These are phyloP conservation scores for Procavia capensis DNA, from an alignment of 2,113 vertebrate genomes.

Conservation along the genomic window DNA sequence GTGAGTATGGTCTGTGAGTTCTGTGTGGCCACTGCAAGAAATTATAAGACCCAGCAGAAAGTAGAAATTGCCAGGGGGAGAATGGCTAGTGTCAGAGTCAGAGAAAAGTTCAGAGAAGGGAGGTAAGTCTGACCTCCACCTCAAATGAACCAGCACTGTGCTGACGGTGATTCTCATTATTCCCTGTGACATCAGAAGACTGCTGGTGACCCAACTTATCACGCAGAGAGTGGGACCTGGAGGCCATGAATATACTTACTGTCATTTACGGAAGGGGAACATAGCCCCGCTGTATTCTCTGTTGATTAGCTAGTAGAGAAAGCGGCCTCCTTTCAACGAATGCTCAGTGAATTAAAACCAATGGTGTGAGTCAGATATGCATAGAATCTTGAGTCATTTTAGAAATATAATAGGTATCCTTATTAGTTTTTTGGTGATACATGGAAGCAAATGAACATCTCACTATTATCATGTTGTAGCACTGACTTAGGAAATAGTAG, in stretches of 20 bases:
- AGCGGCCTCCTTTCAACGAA: neutral
- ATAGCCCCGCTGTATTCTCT: neutral
- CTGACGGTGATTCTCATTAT: neutral
- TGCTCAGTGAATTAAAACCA: neutral
- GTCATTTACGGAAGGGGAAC: neutral
- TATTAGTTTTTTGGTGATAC: neutral
- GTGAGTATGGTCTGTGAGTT: neutral
- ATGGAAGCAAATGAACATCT: neutral
- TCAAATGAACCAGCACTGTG: neutral
- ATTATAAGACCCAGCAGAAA: neutral
- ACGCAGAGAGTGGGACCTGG: neutral
- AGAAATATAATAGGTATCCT: neutral
- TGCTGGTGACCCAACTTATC: neutral
- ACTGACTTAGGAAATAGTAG: neutral
- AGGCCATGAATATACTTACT: neutral
- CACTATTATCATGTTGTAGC: neutral
- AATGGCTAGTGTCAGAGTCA: neutral
- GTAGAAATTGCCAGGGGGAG: neutral
- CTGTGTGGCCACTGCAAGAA: neutral
- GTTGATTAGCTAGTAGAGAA: rapidly evolving
- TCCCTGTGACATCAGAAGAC: neutral
- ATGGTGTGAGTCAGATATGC: neutral
- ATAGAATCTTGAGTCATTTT: neutral
- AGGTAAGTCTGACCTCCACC: neutral
- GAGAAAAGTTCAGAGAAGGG: neutral